These are phyloP conservation scores for Oryzias sinensis DNA, from an alignment of 2,797 vertebrate genomes.

Conservation along the genomic window DNA sequence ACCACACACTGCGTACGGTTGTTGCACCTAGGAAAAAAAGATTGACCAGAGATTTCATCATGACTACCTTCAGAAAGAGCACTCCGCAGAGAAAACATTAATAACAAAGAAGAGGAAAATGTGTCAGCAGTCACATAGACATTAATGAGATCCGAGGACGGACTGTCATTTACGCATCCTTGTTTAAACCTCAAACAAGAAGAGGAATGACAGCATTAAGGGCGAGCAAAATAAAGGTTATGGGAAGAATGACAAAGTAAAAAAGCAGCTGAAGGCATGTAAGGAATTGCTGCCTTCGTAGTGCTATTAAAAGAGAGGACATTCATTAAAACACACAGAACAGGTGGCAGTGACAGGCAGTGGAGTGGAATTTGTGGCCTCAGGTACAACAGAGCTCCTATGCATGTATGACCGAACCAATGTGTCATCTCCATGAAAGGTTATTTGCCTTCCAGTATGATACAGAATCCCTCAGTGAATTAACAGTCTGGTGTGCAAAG, in stretches of 20 bases:
- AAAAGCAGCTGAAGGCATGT: conserved; percentile 54
- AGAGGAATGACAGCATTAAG: conserved; percentile 63
- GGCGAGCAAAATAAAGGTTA: conserved; percentile 36
- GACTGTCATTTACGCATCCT: conserved; percentile 55
- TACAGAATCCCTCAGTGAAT: conserved; percentile 33
- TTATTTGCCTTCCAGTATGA: conserved; percentile 41
- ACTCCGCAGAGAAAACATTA: conserved; percentile 59
- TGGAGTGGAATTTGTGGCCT: conserved; percentile 47
- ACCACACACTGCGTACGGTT: conserved; percentile 99
- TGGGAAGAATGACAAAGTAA: conserved; percentile 39
- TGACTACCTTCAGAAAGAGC: conserved; percentile 58
- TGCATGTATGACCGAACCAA: conserved; percentile 35
- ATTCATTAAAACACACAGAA: conserved; percentile 67
- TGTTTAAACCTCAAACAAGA: conserved; percentile 60
- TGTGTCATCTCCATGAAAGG: conserved; percentile 33
- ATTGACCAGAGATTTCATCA: conserved; percentile 73
- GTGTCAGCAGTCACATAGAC: conserved; percentile 49
- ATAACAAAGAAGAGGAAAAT: conserved; percentile 38
- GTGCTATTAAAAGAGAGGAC: conserved; percentile 66
- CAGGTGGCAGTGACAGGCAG: conserved; percentile 57
- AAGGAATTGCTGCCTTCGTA: conserved; percentile 57
- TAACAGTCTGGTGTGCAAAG: conserved; percentile 35
- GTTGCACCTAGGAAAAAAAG: conserved; percentile 90
- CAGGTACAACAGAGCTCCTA: conserved; percentile 41
- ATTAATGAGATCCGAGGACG: conserved; percentile 55